These are phyloP conservation scores for Temnopleurus reevesii DNA, from an alignment of 53 echinoderm and acorn worm species.

Conservation along the genomic window DNA sequence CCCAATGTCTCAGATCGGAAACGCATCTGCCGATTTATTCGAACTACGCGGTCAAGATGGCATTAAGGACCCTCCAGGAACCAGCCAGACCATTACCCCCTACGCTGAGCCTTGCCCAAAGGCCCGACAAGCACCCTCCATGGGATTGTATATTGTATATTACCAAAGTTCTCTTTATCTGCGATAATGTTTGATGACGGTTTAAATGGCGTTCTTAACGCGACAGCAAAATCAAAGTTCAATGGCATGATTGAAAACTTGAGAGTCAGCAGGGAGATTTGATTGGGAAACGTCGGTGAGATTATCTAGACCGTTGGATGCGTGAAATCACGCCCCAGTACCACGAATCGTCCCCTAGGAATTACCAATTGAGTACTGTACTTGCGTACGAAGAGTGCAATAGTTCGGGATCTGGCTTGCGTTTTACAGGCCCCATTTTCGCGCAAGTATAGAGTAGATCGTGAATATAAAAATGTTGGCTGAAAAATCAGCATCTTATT, in stretches of 20 bases:
- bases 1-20: not conserved
- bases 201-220: not conserved
- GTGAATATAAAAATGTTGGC: too few species aligned
- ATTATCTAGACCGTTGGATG: constrained; percentile 26
- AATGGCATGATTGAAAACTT: constrained; percentile 19
- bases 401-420: too few species aligned
- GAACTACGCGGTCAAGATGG: constrained; percentile 25
- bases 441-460: too few species aligned
- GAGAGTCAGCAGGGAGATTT: not conserved
- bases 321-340: not conserved
- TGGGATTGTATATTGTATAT: constrained; percentile 10
- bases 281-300: not conserved
- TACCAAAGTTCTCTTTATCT: not conserved
- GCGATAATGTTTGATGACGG: not conserved
- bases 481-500: too few species aligned
- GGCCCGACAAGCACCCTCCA: not conserved
- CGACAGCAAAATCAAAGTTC: constrained; percentile 27
- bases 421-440: too few species aligned
- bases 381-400: too few species aligned
- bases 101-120: not conserved
- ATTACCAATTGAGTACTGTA: not conserved
- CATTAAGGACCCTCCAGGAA: not conserved
- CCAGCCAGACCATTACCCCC: constrained; percentile 8
- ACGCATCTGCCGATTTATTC: constrained; percentile 5
- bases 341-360: not conserved